Base-by-base conservation (phyloP, 2,888 invertebrate genomes). In the Agapostemon virescens region DNA sequence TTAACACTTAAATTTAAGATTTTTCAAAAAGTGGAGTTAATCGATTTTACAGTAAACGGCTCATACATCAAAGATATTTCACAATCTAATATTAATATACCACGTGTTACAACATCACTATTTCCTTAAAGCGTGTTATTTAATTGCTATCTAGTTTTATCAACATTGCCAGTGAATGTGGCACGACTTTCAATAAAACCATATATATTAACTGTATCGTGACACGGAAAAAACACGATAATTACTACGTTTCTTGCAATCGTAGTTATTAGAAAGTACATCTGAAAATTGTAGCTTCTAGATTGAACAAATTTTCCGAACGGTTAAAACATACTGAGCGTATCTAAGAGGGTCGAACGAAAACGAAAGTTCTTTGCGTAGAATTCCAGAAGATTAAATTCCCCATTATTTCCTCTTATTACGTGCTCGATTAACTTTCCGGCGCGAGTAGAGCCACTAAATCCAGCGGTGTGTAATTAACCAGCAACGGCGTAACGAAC, bases 401-500 rank as follows among this genome's bases (percentile, higher is more conserved):
- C 87, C 71, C 86, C 84, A 75, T 85, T 81, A 81, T 69, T 85
- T 79, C 78, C 76, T 79, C 86, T 89, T 86, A 89, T 90, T 90
- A 90, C 81, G 81, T 85, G 85, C 87, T 87, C 87, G 86, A 90
- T 90, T 89, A 89, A 88, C 87, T 86, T 84, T 84, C 85, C 82
- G 71, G 74, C 40, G 76, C 69, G 81, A 81, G 80, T 42, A 81
- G 79, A 79, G 80, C 71, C 84, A 83, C 82, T 85, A 85, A 89
- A 84, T 86, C 81, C 77, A 80, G 52, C 74, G 69, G 69, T 66
- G 82, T 71, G 81, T 85, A 87, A 87, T 87, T 87, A 88, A 85
- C 80, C 72, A 58, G 70, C 52, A 70, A 63, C 66, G 26, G 66
- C 67, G 73, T 81, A 87, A 87, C 86, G 79, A 88, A 84, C 80